A percentile compares a stretch with the other conserved stretches of the same genome.
These are phyloP conservation scores for Drosophila seclusa DNA, from an alignment of 2,888 invertebrate genomes.

Conservation along the genomic window DNA sequence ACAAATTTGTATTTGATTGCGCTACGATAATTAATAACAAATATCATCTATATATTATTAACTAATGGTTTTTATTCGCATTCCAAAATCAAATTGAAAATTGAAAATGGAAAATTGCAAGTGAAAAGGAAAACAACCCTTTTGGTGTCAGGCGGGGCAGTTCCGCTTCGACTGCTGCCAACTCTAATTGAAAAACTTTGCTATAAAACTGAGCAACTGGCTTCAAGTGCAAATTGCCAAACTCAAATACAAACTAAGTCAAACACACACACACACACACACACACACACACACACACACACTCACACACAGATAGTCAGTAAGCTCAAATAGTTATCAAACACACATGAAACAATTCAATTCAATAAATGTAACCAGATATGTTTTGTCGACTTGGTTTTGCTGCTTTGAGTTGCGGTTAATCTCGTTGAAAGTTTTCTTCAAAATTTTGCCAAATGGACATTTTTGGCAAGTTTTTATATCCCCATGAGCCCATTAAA, in stretches of 20 bases:
- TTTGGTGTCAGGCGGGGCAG: conserved; percentile 37
- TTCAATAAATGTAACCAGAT: conserved; percentile 71
- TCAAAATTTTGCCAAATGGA: conserved; percentile 40
- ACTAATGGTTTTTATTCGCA: too few species aligned
- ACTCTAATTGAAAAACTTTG: conserved; percentile 76
- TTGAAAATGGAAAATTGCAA: neutral
- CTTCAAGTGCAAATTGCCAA: conserved; percentile 62
- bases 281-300: neutral
- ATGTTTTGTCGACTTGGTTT: conserved; percentile 51
- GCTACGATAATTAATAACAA: too few species aligned
- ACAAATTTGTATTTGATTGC: too few species aligned
- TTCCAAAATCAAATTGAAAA: conserved; percentile 5
- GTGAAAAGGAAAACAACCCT: conserved; percentile 55
- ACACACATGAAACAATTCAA: conserved; percentile 66
- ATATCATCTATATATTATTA: too few species aligned
- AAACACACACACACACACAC: neutral
- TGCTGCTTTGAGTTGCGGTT: conserved; percentile 69
- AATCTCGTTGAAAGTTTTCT: conserved; percentile 58
- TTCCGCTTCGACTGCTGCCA: conserved; percentile 56
- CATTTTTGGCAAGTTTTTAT: conserved; percentile 44
- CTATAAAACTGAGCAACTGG: conserved; percentile 41
- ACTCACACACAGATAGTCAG: neutral
- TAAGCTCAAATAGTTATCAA: conserved; percentile 67
- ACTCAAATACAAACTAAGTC: conserved; percentile 51
- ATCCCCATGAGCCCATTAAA: neutral